These are phyloP conservation scores for Athripsodes cinereus DNA, from an alignment of 2,888 invertebrate species.

Conservation along the genomic window DNA sequence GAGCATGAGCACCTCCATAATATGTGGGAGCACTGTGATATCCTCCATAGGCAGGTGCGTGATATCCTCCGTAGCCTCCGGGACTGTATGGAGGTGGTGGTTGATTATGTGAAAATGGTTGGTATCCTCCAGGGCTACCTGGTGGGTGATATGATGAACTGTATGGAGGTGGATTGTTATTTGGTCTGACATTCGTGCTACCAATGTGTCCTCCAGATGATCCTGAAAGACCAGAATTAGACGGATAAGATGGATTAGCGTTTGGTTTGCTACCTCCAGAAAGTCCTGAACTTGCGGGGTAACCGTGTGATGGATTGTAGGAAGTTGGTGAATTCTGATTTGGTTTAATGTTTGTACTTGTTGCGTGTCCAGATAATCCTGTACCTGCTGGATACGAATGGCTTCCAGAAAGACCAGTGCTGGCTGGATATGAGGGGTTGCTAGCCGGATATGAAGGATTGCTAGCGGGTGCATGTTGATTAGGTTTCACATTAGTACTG, in stretches of 20 bases:
- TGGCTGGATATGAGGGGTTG: constrained; percentile 2
- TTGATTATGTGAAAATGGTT: neutral
- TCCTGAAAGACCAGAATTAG: constrained; percentile 18
- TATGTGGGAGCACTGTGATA: constrained; percentile 24
- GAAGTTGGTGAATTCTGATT: constrained; percentile 1
- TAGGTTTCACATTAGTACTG: constrained; percentile 9
- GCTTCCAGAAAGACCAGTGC: constrained; percentile 8
- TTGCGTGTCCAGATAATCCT: constrained; percentile 7
- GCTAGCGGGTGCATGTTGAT: neutral
- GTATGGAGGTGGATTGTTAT: constrained; percentile 7
- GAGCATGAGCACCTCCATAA: neutral
- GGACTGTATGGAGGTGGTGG: constrained; percentile 10
- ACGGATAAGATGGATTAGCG: constrained; percentile 14
- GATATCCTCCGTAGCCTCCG: constrained; percentile 9
- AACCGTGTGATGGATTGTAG: constrained; percentile 7
- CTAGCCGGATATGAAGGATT: neutral
- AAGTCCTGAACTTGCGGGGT: constrained; percentile 9
- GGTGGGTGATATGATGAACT: constrained; percentile 3
- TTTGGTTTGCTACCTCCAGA: constrained; percentile 8
- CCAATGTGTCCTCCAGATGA: constrained; percentile 2
- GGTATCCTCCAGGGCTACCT: neutral
- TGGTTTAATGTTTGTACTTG: neutral
- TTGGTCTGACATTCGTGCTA: neutral
- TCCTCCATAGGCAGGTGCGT: constrained; percentile 29
- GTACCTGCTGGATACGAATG: constrained; percentile 1